Evolutionary conservation across 64 coral and sea anemone species (phyloP).

Genomic region (Acropora tenuis): DNA sequence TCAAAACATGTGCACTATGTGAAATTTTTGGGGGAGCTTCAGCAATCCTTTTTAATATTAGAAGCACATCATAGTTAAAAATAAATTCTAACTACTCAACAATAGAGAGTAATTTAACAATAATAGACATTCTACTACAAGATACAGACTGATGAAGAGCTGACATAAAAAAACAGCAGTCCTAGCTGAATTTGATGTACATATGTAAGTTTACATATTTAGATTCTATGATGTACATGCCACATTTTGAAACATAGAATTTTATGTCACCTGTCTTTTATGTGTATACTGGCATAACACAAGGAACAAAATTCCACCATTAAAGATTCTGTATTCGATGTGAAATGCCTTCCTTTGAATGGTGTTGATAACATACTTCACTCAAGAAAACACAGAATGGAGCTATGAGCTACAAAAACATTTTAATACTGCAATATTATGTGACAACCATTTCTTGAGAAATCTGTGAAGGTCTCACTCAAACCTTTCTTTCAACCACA

Average conservation of each 20-base stretch:
- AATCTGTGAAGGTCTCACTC: neutral
- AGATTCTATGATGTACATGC: neutral
- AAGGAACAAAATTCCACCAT: neutral
- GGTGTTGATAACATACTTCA: conserved; percentile 41
- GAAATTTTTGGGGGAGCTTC: neutral
- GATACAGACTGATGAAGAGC: neutral
- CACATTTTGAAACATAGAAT: conserved; percentile 17
- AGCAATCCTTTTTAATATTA: neutral
- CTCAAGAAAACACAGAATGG: conserved; percentile 15
- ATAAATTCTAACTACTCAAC: neutral
- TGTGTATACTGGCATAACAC: neutral
- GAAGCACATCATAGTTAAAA: neutral
- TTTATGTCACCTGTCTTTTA: neutral
- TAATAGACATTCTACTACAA: neutral
- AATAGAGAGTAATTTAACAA: neutral
- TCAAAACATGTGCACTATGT: conserved; percentile 3
- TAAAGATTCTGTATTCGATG: neutral
- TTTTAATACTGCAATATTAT: conserved; percentile 62
- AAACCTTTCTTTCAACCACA: neutral
- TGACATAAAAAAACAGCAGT: neutral
- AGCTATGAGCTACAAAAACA: conserved; percentile 58
- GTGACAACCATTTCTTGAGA: conserved; percentile 58
- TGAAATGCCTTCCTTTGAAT: conserved; percentile 30
- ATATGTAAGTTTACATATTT: conserved; percentile 43
- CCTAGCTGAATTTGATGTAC: neutral